These are phyloP conservation scores for Eucidaris tribuloides DNA, from an alignment of 35 echinoderm and acorn worm genomes.

Conservation along the genomic window DNA sequence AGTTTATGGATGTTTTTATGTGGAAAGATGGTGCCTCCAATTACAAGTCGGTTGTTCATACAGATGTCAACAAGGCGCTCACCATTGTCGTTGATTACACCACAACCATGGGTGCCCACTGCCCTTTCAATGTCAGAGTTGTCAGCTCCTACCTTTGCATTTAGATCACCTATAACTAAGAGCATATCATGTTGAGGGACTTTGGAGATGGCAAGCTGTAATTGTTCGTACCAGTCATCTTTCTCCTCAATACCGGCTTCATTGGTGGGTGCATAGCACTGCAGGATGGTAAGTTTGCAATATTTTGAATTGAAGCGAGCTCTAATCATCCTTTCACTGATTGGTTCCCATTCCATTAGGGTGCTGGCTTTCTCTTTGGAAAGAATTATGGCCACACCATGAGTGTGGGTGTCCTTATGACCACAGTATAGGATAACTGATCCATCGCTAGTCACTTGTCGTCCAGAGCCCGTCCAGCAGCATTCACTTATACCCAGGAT, in stretches of 20 bases:
- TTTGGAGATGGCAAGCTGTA: background rate
- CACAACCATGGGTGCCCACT: background rate
- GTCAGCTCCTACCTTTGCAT: conserved; percentile 31
- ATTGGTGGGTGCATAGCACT: background rate
- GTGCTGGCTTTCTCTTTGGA: background rate
- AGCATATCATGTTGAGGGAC: background rate
- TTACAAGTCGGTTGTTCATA: background rate
- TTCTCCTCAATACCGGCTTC: too few relatives aligned
- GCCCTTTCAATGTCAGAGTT: background rate
- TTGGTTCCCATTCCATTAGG: conserved; percentile 34
- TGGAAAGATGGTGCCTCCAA: background rate
- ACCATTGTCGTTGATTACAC: conserved; percentile 24
- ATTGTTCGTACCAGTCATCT: background rate
- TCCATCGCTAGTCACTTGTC: too few relatives aligned
- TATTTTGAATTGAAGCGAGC: too few relatives aligned
- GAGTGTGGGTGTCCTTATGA: background rate
- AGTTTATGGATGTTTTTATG: conserved; percentile 3
- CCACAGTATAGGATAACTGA: too few relatives aligned
- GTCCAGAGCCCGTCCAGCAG: background rate
- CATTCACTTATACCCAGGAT: background rate
- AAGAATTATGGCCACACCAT: background rate
- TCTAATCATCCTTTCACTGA: too few relatives aligned
- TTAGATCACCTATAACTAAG: conserved; percentile 4
- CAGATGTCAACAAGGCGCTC: background rate
- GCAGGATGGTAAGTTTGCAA: background rate